Evolutionary conservation across 2,888 invertebrate species (phyloP).

Genomic region (Sphinx pinastri): DNA sequence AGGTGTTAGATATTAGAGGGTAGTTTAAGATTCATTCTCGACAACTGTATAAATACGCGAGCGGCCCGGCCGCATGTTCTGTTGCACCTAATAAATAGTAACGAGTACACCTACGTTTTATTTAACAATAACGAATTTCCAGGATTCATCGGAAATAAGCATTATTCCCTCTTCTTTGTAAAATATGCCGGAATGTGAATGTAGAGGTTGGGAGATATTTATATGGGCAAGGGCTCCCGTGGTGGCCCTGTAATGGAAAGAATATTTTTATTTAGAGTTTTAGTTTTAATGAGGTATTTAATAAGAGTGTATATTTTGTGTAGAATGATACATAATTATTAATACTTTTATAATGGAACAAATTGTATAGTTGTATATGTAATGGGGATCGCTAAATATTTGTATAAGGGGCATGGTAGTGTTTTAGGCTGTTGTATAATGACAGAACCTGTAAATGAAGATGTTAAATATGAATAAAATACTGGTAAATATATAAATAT

Average conservation of each 20-base stretch:
- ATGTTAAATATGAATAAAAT: background rate
- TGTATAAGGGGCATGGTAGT: constrained; percentile 21
- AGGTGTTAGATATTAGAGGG: no score
- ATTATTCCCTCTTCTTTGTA: background rate
- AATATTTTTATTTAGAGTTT: constrained; percentile 8
- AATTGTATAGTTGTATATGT: constrained; percentile 24
- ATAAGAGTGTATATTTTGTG: background rate
- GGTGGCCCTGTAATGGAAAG: constrained; percentile 34
- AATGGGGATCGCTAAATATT: constrained; percentile 26
- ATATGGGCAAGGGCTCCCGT: constrained; percentile 27
- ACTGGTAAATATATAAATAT: constrained; percentile 21
- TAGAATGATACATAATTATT: background rate
- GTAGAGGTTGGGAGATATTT: constrained; percentile 30
- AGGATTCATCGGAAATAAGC: constrained; percentile 35
- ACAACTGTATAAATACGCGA: no score
- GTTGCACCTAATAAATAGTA: no score
- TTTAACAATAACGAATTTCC: constrained; percentile 42
- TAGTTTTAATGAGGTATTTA: background rate
- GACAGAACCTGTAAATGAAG: background rate
- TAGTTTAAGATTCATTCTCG: no score
- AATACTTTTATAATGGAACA: background rate
- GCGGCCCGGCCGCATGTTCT: no score
- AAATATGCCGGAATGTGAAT: constrained; percentile 35
- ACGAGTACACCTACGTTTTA: no score
- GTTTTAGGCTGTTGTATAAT: background rate